phyloP scores from a whole-genome alignment of 2,113 vertebrate species.

The Malurus elegans region DNA sequence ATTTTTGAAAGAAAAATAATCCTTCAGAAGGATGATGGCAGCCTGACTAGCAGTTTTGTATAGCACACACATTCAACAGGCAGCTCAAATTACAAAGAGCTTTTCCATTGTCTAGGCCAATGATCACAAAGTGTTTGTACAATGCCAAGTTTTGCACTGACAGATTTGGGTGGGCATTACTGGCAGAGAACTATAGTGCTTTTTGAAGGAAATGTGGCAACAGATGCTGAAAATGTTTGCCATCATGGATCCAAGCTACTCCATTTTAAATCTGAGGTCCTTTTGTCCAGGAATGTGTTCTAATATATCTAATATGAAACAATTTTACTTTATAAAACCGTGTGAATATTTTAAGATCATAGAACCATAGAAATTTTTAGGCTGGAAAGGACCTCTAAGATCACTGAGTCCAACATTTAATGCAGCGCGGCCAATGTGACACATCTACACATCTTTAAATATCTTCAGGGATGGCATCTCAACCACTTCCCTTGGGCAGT shows the following conservation, averaged over 20 bases:
- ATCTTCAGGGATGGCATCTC: neutral
- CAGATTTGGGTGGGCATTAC: neutral
- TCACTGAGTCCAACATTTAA: neutral
- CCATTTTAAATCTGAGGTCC: neutral
- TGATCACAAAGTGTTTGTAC: neutral
- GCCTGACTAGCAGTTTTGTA: neutral
- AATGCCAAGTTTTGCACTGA: neutral
- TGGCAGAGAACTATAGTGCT: neutral
- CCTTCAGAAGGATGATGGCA: neutral
- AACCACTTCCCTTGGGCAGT: neutral
- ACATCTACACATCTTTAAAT: neutral
- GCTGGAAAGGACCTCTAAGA: neutral
- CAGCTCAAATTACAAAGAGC: constrained; percentile 21
- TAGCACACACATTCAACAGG: neutral
- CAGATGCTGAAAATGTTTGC: neutral
- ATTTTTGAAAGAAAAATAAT: neutral
- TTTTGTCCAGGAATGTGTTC: neutral
- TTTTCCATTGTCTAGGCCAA: neutral
- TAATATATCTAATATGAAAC: neutral
- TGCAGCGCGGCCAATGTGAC: too few relatives aligned
- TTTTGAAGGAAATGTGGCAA: neutral
- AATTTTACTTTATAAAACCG: neutral
- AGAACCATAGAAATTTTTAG: neutral
- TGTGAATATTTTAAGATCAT: neutral
- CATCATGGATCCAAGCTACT: neutral